Percentiles rank a stretch among this genome's conserved stretches.
Conservation (phyloP, 2,888 invertebrate species). For the Cylindroiulus punctatus region DNA sequence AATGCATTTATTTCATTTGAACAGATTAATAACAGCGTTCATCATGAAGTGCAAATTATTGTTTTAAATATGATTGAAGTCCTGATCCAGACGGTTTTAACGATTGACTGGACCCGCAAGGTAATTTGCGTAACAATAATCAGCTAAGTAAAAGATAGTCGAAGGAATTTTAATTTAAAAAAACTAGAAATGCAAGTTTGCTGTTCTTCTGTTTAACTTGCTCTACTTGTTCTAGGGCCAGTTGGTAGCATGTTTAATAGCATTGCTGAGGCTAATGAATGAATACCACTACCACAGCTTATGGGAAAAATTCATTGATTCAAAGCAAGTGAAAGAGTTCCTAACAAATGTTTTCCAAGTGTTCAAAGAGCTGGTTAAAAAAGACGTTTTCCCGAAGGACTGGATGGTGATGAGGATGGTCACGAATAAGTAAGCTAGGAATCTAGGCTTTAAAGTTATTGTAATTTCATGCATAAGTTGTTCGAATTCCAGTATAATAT, state of each 20-base stretch:
- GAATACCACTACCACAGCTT: slow-evolving; percentile 87
- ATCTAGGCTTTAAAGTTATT: not conserved
- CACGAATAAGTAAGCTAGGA: slow-evolving; percentile 72
- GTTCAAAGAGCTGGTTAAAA: slow-evolving; percentile 80
- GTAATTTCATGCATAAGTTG: no score
- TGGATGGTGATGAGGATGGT: slow-evolving; percentile 92
- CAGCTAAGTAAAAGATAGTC: not conserved
- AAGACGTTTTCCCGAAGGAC: slow-evolving; percentile 84
- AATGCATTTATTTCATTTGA: slow-evolving; percentile 14
- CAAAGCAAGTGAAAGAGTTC: slow-evolving; percentile 86
- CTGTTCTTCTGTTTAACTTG: not conserved
- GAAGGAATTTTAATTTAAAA: no score
- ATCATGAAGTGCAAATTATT: slow-evolving; percentile 84
- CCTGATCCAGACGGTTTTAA: slow-evolving; percentile 84
- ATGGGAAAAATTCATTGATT: slow-evolving; percentile 82
- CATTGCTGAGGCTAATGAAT: slow-evolving; percentile 84
- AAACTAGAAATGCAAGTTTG: not conserved
- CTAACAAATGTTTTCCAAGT: slow-evolving; percentile 83
- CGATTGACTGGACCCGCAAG: slow-evolving; percentile 76
- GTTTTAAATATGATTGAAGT: slow-evolving; percentile 84
- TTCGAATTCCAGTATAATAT: no score
- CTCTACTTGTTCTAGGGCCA: slow-evolving; percentile 73
- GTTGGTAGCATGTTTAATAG: slow-evolving; percentile 86
- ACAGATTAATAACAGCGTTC: slow-evolving; percentile 72
- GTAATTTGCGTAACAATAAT: slow-evolving; percentile 40